Base-by-base conservation (phyloP, 2,113 vertebrate species). In the Crotalus tigris region DNA sequence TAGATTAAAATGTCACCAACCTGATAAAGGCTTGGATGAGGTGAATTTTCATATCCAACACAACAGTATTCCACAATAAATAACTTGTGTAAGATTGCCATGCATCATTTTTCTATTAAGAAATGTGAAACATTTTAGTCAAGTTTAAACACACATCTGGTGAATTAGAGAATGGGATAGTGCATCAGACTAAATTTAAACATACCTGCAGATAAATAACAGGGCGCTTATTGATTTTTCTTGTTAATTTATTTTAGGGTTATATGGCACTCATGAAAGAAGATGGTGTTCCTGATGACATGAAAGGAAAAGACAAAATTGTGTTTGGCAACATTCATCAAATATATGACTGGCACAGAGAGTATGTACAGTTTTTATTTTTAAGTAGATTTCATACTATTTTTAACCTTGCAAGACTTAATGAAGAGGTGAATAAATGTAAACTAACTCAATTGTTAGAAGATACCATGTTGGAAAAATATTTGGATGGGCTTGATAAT, bases 231-330 rank as follows among this genome's bases (percentile, higher is more conserved):
- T 19, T 49, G 44, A 19, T 51, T 61, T 85, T 46, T 33, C 93
- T 90, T 5, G 13, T 87, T 94, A 92, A n/a, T 1, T 23, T 92
- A 5, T 95, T 96, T 21, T 86, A 99, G 99, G 99, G 99, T 95
- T 99, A 99, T 95, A 99, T 99, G 98, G 98, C 98, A 94, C 98
- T 98, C 91, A 99, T 99, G 99, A 99, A 98, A 94, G 99, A 99
- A 96, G 99, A 99, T 59, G 99, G 99, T 0, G 98, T 99, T 92
- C 99, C 99, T 0, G 99, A 99, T 85, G 99, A 99, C 93, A 99
- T 99, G 99, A 99, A 99, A 96, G 99, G 99, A 91, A 99, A 99
- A 96, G 99, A 99, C 97, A 99, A 99, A 97, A 99, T 99, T 51
- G 98, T 99, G 57, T 99, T 99, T 95, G 99, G 99, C 96, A 99